These are phyloP conservation scores for Polymixis flavicincta DNA, from an alignment of 2,888 invertebrate species.

Conservation along the genomic window DNA sequence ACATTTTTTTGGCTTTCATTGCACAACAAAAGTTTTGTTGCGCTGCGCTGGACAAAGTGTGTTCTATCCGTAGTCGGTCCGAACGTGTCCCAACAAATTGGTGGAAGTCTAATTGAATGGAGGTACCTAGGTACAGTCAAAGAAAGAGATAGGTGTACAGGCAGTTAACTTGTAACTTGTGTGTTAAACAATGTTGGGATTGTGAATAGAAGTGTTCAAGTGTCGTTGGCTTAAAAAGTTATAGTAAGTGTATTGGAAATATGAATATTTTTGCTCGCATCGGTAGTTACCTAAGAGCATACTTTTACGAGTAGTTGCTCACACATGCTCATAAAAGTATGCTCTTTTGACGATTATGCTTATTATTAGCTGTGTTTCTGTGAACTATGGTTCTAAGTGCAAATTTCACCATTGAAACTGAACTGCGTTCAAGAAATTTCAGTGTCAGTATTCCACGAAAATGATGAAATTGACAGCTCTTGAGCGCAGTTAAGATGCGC, in stretches of 20 bases:
- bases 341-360: background rate
- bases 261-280: background rate
- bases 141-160: background rate
- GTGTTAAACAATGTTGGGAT: background rate
- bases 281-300: background rate
- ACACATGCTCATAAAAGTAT: background rate
- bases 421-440: no score
- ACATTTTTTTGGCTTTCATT: conserved; percentile 45
- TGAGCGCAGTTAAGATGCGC: no score
- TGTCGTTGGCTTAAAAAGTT: background rate
- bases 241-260: background rate
- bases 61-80: conserved; percentile 41
- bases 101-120: conserved; percentile 71
- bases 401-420: no score
- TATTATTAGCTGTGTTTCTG: background rate
- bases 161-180: background rate
- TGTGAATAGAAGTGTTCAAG: background rate
- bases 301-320: no score
- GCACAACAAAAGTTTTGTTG: conserved; percentile 53
- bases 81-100: conserved; percentile 65
- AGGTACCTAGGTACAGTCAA: conserved; percentile 40
- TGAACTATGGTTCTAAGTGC: background rate
- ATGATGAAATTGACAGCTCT: no score
- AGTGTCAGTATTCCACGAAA: no score
- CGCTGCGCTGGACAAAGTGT: conserved; percentile 44